These are phyloP conservation scores for Blennius ocellaris DNA, from an alignment of 2,113 vertebrate species.

Conservation along the genomic window DNA sequence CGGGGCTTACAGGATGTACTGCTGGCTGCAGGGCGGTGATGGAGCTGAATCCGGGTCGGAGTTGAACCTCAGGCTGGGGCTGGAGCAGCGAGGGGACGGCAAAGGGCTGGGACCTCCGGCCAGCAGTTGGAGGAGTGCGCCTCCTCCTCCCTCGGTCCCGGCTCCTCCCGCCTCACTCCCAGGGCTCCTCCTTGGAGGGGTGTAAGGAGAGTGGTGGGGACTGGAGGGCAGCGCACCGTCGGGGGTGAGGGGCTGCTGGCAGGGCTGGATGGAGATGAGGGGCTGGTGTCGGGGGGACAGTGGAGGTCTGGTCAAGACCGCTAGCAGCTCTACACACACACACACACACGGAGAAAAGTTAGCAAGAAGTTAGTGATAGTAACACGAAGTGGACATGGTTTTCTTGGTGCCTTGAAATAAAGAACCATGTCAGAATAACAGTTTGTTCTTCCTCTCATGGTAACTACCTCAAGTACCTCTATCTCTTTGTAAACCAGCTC, in stretches of 20 bases:
- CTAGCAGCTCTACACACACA: conserved; percentile 46
- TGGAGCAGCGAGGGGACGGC: conserved; percentile 92
- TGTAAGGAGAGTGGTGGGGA: conserved; percentile 46
- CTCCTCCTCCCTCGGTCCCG: conserved; percentile 65
- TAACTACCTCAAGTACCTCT: too few relatives aligned
- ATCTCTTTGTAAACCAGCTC: too few relatives aligned
- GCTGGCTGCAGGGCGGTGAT: conserved; percentile 93
- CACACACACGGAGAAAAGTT: neutral
- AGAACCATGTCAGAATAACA: too few relatives aligned
- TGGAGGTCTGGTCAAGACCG: conserved; percentile 36
- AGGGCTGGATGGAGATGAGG: conserved; percentile 25
- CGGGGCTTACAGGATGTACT: conserved; percentile 89
- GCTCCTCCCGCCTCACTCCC: conserved; percentile 39
- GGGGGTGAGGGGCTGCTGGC: conserved; percentile 34
- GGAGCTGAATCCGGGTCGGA: conserved; percentile 92
- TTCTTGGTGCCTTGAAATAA: too few relatives aligned
- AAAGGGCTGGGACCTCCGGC: conserved; percentile 90
- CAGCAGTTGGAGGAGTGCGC: conserved; percentile 89
- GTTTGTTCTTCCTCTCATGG: too few relatives aligned
- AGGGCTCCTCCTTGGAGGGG: conserved; percentile 46
- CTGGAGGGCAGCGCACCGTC: conserved; percentile 30
- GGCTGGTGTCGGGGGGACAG: conserved; percentile 55
- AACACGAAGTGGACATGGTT: too few relatives aligned
- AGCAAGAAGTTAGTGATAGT: too few relatives aligned
- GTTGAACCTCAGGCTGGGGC: conserved; percentile 93